Base-by-base conservation (phyloP, 2,797 vertebrate species). In the Manis javanica region DNA sequence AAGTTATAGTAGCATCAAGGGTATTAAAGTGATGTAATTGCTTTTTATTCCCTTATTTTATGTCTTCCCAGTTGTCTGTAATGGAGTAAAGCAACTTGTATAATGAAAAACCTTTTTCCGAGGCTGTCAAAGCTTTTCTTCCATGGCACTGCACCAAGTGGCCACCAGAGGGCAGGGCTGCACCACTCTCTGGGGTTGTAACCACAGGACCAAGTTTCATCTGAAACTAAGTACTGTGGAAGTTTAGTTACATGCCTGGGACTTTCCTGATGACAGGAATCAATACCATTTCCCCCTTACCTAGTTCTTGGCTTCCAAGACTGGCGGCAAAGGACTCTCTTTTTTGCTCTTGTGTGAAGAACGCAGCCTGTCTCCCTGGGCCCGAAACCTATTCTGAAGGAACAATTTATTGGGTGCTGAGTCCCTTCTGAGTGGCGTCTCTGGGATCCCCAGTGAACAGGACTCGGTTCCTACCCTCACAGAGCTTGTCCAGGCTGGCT, bases 91-190 rank as follows among this genome's bases (percentile, higher is more conserved):
- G 46, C 31, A 49, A 84, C 23, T 61, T 49, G 23, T 15, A 59
- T 21, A 23, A 72, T 14, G 63, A 82, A 71, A 74, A 46, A 46
- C 10, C 46, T 46, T 46, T 46, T 46, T 46, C 46, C 46, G 46
- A 46, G 46, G 55, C 46, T 24, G 23, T 11, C 31, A 3, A 23
- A 68, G 55, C 13, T 18, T 46, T 86, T 68, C 53, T 1, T 0
- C 4, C 16, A 11, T 5, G 79, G 61, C 72, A 87, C 57, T 79
- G 42, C 78, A 18, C 31, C 0, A 0, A 4, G 0, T 24, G 63
- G 90, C 96, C 97, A 95, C 92, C 31, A 98, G 97, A 86, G 97
- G 97, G 97, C 96, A 96, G 95, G n/a, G 63, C 74, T 75, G 88
- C 18, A 69, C 66, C 31, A 46, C 37, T 37, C 57, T 69, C 7